These are phyloP conservation scores for Dunckerocampus dactyliophorus DNA, from an alignment of 2,113 vertebrate genomes.

Conservation along the genomic window DNA sequence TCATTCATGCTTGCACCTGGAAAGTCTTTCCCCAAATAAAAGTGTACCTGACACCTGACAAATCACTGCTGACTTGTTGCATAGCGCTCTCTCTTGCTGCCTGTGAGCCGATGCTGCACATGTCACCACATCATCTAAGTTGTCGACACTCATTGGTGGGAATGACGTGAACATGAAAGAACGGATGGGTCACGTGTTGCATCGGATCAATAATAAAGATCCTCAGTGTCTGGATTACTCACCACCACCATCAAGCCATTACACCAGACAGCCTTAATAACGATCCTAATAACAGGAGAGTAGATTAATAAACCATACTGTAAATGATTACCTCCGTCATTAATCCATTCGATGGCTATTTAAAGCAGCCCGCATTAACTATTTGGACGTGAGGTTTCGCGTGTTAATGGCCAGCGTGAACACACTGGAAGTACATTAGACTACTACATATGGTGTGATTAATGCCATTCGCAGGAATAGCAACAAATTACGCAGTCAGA, in stretches of 20 bases:
- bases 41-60: neutral
- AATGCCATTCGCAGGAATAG: conserved; percentile 50
- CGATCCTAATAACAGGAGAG: conserved; percentile 55
- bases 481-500: conserved; percentile 36
- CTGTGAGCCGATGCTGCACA: conserved; percentile 4
- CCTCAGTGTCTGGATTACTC: conserved; percentile 29
- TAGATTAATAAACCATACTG: conserved; percentile 65
- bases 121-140: conserved; percentile 10
- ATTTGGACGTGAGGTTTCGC: conserved; percentile 62
- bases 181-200: conserved; percentile 20
- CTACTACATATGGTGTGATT: conserved; percentile 50
- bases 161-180: conserved; percentile 31
- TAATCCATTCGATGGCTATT: conserved; percentile 64
- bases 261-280: conserved; percentile 58
- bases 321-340: conserved; percentile 68
- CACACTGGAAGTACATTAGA: conserved; percentile 43
- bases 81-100: neutral
- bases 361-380: conserved; percentile 59
- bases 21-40: neutral
- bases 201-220: conserved; percentile 51
- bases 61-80: neutral
- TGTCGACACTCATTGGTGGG: conserved; percentile 5
- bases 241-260: conserved; percentile 14
- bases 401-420: conserved; percentile 52
- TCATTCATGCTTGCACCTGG: neutral